Percentiles rank a stretch among this genome's conserved stretches.
phyloP scores from a whole-genome alignment of 2,113 vertebrate genomes.

The Canis aureus region DNA sequence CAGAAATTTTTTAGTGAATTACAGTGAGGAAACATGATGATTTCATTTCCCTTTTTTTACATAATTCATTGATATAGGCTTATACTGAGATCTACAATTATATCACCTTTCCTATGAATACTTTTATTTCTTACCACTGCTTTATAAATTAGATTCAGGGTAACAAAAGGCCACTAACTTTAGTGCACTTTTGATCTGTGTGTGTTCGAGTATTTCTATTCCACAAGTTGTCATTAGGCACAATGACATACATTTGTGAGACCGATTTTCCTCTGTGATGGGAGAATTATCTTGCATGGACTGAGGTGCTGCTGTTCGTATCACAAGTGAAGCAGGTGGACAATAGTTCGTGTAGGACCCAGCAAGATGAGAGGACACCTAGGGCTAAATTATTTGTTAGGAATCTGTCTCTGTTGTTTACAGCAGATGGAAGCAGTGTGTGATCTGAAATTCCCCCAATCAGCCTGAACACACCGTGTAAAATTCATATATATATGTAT shows the following conservation, averaged over 20 bases:
- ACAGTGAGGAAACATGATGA: background rate
- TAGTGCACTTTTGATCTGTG: background rate
- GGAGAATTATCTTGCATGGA: background rate
- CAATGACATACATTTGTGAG: background rate
- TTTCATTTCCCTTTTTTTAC: background rate
- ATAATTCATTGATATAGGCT: background rate
- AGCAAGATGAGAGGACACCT: constrained; percentile 63
- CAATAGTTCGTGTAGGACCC: background rate
- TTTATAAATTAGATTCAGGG: background rate
- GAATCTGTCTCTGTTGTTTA: constrained; percentile 74
- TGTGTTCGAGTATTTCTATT: background rate
- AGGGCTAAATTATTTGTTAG: constrained; percentile 67
- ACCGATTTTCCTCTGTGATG: background rate
- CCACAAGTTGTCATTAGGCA: background rate
- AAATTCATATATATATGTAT: constrained; percentile 61
- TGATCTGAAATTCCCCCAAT: constrained; percentile 70
- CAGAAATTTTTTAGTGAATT: background rate
- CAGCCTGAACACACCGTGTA: constrained; percentile 64
- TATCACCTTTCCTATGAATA: background rate
- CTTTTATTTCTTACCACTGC: background rate
- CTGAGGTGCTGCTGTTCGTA: background rate
- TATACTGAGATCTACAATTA: background rate
- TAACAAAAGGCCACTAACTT: background rate
- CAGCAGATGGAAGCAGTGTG: constrained; percentile 62
- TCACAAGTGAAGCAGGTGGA: constrained; percentile 2